Evolutionary conservation across 2,797 vertebrate genomes (phyloP).

Genomic region (Pelobates cultripes): DNA sequence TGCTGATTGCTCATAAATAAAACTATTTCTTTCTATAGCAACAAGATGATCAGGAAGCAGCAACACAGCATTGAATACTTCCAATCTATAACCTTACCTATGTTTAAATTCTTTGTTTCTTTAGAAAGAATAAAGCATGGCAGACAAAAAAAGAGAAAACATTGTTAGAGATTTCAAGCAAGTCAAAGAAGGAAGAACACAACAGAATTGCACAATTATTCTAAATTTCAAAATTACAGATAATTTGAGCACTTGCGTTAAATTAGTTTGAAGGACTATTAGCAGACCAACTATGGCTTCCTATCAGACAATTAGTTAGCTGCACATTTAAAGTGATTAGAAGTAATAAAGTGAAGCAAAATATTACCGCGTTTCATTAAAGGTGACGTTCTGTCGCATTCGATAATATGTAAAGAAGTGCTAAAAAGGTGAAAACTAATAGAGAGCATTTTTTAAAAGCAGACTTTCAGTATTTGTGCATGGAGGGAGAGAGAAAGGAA

Average conservation of each 20-base stretch:
- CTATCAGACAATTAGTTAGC: not conserved
- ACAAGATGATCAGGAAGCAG: constrained; percentile 63
- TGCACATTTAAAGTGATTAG: constrained; percentile 1
- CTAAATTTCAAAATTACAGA: not conserved
- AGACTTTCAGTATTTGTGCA: too few species aligned
- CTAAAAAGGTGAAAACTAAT: not conserved
- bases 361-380: not conserved
- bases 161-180: constrained; percentile 66
- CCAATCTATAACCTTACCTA: constrained; percentile 82
- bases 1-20: constrained; percentile 2
- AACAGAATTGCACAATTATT: constrained; percentile 16
- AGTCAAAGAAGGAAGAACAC: not conserved
- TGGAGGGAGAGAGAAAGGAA: too few species aligned
- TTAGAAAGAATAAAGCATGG: constrained; percentile 75
- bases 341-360: constrained; percentile 7
- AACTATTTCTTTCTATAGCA: constrained; percentile 22
- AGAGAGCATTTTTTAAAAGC: too few species aligned
- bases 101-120: constrained; percentile 99
- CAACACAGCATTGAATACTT: constrained; percentile 57
- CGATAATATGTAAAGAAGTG: not conserved
- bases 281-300: constrained; percentile 7
- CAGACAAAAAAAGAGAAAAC: constrained; percentile 70
- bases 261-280: not conserved
- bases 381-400: not conserved
- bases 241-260: constrained; percentile 16